Conservation (phyloP, 2,113 vertebrate species). For the Caranx ignobilis region DNA sequence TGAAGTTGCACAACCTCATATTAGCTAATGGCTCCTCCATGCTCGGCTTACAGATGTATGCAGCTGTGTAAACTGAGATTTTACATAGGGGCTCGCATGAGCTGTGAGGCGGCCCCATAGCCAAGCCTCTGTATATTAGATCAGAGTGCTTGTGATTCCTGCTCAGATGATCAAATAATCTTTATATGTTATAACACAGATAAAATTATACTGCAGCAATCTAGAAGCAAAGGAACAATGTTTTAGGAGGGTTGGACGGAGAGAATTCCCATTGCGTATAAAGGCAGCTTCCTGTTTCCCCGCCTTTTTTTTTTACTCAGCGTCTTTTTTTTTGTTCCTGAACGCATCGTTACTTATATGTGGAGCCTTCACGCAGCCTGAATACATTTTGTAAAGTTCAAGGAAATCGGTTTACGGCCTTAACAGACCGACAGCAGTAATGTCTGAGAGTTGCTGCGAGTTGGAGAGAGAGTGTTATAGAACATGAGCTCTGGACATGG, state of each 20-base stretch:
- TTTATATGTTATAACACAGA: not conserved
- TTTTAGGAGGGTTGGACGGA: not conserved
- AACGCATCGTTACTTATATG: not conserved
- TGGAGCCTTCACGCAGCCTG: not conserved
- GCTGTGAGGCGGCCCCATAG: not conserved
- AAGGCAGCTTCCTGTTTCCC: not conserved
- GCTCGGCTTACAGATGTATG: not conserved
- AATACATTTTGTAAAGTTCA: not conserved
- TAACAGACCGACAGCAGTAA: not conserved
- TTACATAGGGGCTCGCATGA: conserved; percentile 5
- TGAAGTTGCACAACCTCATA: conserved; percentile 4
- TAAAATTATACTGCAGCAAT: not conserved
- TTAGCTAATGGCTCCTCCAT: not conserved
- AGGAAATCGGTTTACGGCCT: not conserved
- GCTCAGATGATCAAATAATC: not conserved
- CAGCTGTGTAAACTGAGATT: conserved; percentile 53
- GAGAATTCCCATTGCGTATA: not conserved
- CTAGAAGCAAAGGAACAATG: not conserved
- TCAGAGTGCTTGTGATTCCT: not conserved
- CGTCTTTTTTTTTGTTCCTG: not conserved
- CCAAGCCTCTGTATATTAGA: not conserved
- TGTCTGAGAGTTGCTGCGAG: conserved; percentile 55
- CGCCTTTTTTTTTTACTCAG: not conserved
- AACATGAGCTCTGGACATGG: conserved; percentile 1
- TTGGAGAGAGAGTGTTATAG: conserved; percentile 1